phyloP scores from a whole-genome alignment of 2,797 vertebrate genomes.

The Erethizon dorsatum region DNA sequence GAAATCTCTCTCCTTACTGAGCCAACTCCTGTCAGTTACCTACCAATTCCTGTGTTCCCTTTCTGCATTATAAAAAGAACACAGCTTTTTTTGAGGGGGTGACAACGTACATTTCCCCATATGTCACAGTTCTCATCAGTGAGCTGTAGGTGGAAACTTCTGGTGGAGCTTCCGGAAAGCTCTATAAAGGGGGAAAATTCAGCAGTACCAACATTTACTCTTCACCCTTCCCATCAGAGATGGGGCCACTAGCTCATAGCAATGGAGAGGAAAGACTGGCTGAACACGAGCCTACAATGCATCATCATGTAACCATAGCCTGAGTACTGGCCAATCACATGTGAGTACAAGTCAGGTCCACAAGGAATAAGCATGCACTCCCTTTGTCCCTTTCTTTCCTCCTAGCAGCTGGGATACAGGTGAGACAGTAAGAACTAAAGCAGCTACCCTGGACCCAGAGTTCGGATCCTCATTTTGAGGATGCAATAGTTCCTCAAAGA shows the following conservation, averaged over 20 bases:
- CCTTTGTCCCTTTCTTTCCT: background rate
- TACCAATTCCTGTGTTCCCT: background rate
- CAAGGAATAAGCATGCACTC: background rate
- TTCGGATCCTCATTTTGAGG: background rate
- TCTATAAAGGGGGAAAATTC: background rate
- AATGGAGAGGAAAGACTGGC: background rate
- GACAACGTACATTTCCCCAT: background rate
- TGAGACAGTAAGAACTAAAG: background rate
- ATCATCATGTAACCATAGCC: background rate
- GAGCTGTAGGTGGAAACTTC: background rate
- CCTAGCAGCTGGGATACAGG: background rate
- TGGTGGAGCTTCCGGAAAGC: background rate
- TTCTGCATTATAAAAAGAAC: constrained; percentile 6
- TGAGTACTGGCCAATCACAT: background rate
- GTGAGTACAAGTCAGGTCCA: background rate
- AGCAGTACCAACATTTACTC: background rate
- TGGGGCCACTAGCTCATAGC: background rate
- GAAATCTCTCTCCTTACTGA: background rate
- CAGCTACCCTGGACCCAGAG: background rate
- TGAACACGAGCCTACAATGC: background rate
- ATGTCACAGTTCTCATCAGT: background rate
- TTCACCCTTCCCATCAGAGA: background rate
- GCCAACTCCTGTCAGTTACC: background rate
- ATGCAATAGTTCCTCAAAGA: background rate
- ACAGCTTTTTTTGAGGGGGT: background rate